Evolutionary conservation across 2,113 vertebrate species (phyloP).

Genomic region (Diphyllodes magnificus): DNA sequence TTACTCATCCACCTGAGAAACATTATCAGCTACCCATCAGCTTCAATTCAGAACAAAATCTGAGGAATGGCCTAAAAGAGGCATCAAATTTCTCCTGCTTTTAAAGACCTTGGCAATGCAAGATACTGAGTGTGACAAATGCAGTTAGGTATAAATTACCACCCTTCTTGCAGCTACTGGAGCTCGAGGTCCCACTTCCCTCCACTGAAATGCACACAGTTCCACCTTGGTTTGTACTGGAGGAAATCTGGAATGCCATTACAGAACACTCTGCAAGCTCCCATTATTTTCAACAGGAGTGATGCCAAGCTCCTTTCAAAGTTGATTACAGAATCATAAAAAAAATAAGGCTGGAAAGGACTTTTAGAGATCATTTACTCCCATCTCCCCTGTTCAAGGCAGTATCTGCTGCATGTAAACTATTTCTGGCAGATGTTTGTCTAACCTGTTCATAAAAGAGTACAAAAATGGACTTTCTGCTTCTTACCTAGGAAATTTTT

Average conservation of each 20-base stretch:
- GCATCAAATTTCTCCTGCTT: neutral
- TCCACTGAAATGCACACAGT: neutral
- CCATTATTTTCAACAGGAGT: conserved; percentile 26
- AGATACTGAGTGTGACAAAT: neutral
- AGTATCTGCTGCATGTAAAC: conserved; percentile 37
- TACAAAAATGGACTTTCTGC: neutral
- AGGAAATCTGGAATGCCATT: conserved; percentile 30
- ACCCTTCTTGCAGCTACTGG: neutral
- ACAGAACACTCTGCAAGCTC: neutral
- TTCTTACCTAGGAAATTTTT: neutral
- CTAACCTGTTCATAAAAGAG: neutral
- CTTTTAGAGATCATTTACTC: conserved; percentile 60
- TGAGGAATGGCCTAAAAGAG: neutral
- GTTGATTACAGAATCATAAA: conserved; percentile 52
- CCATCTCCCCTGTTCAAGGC: conserved; percentile 15
- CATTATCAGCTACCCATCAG: neutral
- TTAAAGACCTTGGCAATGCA: neutral
- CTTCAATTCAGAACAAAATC: neutral
- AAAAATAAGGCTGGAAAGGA: conserved; percentile 51
- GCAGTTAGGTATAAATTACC: neutral
- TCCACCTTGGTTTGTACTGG: conserved; percentile 21
- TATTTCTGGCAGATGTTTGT: conserved; percentile 54
- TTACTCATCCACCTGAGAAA: neutral
- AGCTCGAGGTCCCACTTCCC: neutral
- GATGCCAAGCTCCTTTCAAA: conserved; percentile 47